Base-by-base conservation (phyloP, 1,140 invertebrate species). In the Anadara kagoshimensis region DNA sequence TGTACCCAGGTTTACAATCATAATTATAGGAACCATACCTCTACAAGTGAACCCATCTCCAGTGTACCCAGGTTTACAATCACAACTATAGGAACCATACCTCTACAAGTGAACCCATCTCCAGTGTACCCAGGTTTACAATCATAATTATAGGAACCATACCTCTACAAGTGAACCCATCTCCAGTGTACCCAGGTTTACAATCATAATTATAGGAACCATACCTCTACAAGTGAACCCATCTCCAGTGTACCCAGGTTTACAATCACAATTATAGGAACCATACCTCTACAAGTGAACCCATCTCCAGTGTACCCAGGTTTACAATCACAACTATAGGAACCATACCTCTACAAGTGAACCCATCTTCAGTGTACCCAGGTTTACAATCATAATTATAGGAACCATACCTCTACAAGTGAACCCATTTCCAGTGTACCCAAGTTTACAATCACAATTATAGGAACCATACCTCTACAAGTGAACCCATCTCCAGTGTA, bases 371-470 rank as follows among this genome's bases (percentile, higher is more conserved):
- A 82, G 88, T 22, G 83, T 84, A 5, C 88, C 87, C 18, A 77
- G 91, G 71, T 94, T 92, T 85, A 96, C 96, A 62, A 93, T 92
- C 29, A 36, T 7, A 36, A n/a, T 36, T 36, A 72, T 78, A 89
- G 10, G 86, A 86, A 16, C 73, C 66, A 67, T 82, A 79, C 71
- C 88, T 88, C 62, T 83, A 78, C 76, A 86, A 89, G n/a, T n/a
- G n/a, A n/a, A n/a, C n/a, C n/a, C n/a, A n/a, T n/a, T 53, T 83
- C 83, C 51, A 82, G 88, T 22, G 83, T 84, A 5, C 88, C 87
- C 18, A 77, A 91, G 71, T 94, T 92, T 85, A 96, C 96, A 62
- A 93, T 92, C 29, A 36, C 29, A 36, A n/a, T 36, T 36, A 36
- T 36, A 36, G 29, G 29, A 36, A 36, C 29, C 29, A 66, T 76